A percentile compares a stretch with the other conserved stretches of the same genome.
Conservation (phyloP, 2,797 vertebrate species). For the Rhinella marina region DNA sequence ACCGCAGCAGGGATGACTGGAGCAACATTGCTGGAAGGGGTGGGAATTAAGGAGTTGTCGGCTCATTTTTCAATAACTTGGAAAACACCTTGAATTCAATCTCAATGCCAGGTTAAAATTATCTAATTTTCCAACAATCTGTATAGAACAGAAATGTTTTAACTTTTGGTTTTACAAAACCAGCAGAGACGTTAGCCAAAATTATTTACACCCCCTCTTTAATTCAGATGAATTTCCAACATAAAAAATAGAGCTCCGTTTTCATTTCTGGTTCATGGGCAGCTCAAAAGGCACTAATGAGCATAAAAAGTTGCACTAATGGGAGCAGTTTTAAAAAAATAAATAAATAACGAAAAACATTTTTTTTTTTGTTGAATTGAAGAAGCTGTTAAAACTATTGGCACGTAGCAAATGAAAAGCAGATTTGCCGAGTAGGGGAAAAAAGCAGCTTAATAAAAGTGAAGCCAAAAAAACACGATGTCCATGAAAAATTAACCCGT, state of each 20-base stretch:
- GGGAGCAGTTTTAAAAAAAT: conserved; percentile 56
- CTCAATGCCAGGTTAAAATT: background rate
- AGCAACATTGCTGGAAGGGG: too few species aligned
- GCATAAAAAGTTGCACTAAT: conserved; percentile 55
- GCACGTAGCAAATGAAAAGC: conserved; percentile 67
- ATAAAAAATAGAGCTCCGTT: background rate
- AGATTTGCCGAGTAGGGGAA: conserved; percentile 68
- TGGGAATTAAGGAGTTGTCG: too few species aligned
- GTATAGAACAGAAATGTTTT: background rate
- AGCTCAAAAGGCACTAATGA: conserved; percentile 47
- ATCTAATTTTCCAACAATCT: background rate
- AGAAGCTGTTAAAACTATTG: conserved; percentile 72
- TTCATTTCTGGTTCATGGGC: conserved; percentile 5
- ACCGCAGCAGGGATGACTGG: too few species aligned
- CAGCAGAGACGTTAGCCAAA: background rate
- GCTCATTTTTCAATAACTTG: background rate
- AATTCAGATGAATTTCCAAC: background rate
- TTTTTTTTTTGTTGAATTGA: conserved; percentile 51
- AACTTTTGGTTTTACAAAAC: background rate
- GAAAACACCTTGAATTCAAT: background rate
- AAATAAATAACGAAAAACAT: conserved; percentile 46
- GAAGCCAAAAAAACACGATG: conserved; percentile 52
- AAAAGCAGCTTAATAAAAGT: conserved; percentile 66
- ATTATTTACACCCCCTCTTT: too few species aligned
- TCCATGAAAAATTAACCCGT: conserved; percentile 60